Conservation (phyloP, 2,888 invertebrate genomes). For the Pherbina coryleti region DNA sequence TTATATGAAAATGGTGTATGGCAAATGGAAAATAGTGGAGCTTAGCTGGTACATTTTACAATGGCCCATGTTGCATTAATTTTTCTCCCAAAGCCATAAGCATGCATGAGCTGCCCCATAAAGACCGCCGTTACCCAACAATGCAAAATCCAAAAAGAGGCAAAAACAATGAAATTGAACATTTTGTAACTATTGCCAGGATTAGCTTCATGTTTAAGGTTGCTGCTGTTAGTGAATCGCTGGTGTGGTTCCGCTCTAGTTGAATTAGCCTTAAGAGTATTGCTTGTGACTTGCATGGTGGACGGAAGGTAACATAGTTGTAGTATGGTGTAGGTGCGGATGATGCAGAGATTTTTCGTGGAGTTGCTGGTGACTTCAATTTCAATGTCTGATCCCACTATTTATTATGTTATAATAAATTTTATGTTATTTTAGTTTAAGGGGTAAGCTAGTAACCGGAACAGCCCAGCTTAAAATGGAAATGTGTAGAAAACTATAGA, state of each 20-base stretch:
- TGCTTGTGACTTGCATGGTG: no score
- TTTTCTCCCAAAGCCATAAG: constrained; percentile 48
- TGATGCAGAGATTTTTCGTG: neutral
- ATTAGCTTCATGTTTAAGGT: constrained; percentile 40
- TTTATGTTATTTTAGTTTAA: constrained; percentile 35
- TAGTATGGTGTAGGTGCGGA: no score
- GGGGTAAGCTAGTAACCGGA: neutral
- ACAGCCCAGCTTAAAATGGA: no score
- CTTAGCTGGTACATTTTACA: constrained; percentile 55
- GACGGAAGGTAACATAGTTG: neutral
- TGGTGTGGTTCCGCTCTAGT: neutral
- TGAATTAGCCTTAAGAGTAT: constrained; percentile 17
- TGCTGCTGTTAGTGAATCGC: constrained; percentile 37
- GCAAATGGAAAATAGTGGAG: constrained; percentile 22
- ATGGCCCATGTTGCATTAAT: constrained; percentile 65
- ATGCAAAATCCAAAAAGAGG: neutral
- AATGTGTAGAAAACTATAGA: no score
- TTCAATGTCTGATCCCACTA: constrained; percentile 67
- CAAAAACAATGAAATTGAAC: constrained; percentile 47
- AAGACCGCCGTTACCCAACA: no score
- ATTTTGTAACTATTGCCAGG: constrained; percentile 53
- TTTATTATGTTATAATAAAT: constrained; percentile 68
- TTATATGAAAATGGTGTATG: constrained; percentile 30
- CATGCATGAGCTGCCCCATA: neutral
- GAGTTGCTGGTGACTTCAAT: constrained; percentile 53